Evolutionary conservation across 2,113 vertebrate species (phyloP), one percentile per base, ranked within the genome.

Genomic region (Chunga burmeisteri): DNA sequence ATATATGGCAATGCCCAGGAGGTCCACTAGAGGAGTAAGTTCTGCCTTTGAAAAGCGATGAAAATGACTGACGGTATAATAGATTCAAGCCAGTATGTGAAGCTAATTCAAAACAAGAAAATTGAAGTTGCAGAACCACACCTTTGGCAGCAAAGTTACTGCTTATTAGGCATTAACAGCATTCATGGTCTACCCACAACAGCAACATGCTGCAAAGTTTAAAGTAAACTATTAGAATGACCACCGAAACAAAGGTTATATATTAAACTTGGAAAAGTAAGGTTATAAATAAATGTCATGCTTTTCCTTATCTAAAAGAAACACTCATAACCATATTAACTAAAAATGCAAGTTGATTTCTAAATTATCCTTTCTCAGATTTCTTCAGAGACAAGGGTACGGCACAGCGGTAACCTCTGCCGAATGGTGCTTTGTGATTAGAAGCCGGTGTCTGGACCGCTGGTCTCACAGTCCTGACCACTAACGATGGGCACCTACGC

Each of bases 271-370:
- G 10, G 66, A 78, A 86, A 87, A 71, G 26, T 42, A 46, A 75
- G n/a, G 71, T 79, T 68, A 75, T 32, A 92, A 95, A 86, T 74
- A 83, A 88, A 74, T 36, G 14, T 5, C 12, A 10, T 49, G 29
- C 7, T 62, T 90, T 73, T 83, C 42, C 71, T 93, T 90, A 95
- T 81, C 88, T 90, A 40, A 86, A 83, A 94, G 65, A 87, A 94
- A 79, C 80, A 81, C 10, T 83, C 63, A 14, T 59, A 91, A 53
- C 12, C 19, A 23, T 13, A 52, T 13, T 36, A 42, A 72, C 15
- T 63, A 58, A 81, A 90, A 93, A 74, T 49, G 59, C 23, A 81
- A 63, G 23, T 53, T 46, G 40, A 7, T 44, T 90, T 65, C 55
- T 47, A 49, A 75, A 79, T 80, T 93, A 86, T 49, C 47, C 26